Evolutionary conservation across 2,888 invertebrate genomes (phyloP), one percentile per base, ranked within the genome.

Genomic region (Ctena decussata): DNA sequence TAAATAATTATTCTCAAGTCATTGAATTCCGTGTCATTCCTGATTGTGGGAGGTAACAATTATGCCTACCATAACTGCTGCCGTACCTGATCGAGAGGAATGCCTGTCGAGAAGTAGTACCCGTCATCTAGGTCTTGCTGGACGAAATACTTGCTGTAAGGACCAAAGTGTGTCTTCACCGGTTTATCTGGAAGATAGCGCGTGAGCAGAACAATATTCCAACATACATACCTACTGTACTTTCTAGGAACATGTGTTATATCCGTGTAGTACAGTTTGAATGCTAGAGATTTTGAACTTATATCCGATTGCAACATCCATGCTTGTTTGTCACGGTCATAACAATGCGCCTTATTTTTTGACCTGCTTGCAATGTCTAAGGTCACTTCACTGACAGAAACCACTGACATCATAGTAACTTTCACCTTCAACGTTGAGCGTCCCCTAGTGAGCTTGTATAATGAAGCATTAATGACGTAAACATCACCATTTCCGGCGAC

Each of bases 71-170:
- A n/a, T n/a, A n/a, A n/a, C n/a, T n/a, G n/a, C n/a, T 53, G 21
- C n/a, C 18, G 8, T 91, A 97, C 97, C 96, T 98, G 97, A 94
- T 97, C 97, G 35, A 98, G 97, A 21, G 97, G 97, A 65, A 98
- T 96, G 90, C 97, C 97, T 6, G 98, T 98, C 95, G 97, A 97
- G 97, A 98, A 97, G 95, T 97, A 97, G 87, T 97, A 97, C 8
- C 98, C 98, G 93, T 98, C 98, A 94, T 98, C 98, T 0, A 97
- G 97, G 80, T 97, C 97, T 86, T 98, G 98, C 95, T 98, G 98
- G 24, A 97, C 97, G 95, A 98, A 98, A 95, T 98, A 98, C 92
- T 97, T 97, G 91, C 97, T 97, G 95, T 97, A 98, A 3, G 98
- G 98, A 0, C 97, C 97, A 21, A 97, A 97, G 0, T 97, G 97